These are phyloP conservation scores for Dipodomys stephensi DNA, from an alignment of 2,113 vertebrate genomes.

Conservation along the genomic window DNA sequence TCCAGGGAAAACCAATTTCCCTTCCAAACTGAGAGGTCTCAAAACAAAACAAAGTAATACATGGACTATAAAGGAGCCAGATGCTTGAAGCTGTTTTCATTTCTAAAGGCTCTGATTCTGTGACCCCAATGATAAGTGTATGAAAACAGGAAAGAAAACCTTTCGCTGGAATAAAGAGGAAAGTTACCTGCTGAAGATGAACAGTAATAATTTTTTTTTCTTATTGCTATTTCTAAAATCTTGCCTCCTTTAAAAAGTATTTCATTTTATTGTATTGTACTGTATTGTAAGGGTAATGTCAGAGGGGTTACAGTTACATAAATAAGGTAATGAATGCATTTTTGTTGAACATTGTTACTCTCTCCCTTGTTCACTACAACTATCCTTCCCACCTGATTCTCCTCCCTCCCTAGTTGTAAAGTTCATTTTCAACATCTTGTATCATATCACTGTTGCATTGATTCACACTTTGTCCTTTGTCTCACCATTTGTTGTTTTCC, in stretches of 20 bases:
- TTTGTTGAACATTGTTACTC: too few species aligned
- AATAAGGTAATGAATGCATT: too few species aligned
- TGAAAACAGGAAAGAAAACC: not conserved
- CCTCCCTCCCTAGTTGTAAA: too few species aligned
- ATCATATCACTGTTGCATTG: too few species aligned
- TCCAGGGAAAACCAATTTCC: slow-evolving; percentile 59
- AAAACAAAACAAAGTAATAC: slow-evolving; percentile 32
- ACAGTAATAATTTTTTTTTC: not conserved
- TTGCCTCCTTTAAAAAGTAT: slow-evolving; percentile 11
- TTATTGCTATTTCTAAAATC: slow-evolving; percentile 14
- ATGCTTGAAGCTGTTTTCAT: slow-evolving; percentile 39
- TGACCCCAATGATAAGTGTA: slow-evolving; percentile 14
- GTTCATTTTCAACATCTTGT: too few species aligned
- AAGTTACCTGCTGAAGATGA: not conserved
- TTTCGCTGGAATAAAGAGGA: not conserved
- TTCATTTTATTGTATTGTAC: too few species aligned
- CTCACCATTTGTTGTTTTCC: too few species aligned
- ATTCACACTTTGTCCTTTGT: too few species aligned
- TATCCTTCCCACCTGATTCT: too few species aligned
- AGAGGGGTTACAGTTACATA: too few species aligned
- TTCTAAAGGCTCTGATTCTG: slow-evolving; percentile 17
- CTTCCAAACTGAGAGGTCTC: slow-evolving; percentile 15
- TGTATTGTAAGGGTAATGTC: too few species aligned
- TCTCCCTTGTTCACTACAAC: too few species aligned
- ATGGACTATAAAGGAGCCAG: not conserved